Conservation (phyloP, 2,113 vertebrate species). For the Scomber japonicus region DNA sequence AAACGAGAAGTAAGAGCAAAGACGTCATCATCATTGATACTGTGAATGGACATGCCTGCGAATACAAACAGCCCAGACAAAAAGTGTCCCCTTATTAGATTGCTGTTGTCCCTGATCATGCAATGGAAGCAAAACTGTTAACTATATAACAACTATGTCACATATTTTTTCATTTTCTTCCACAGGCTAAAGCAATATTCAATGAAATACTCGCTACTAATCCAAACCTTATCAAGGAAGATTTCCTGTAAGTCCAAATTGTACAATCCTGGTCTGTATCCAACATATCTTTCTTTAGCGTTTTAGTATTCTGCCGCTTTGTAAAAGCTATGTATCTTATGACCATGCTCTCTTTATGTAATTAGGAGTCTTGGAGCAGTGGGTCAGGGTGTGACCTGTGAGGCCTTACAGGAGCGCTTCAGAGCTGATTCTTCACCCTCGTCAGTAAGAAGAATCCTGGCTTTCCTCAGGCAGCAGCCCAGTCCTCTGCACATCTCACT, state of each 20-base stretch:
- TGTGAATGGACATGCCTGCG: conserved; percentile 38
- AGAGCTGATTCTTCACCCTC: conserved; percentile 12
- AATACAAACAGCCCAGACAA: conserved; percentile 13
- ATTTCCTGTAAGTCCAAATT: conserved; percentile 77
- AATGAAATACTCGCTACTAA: conserved; percentile 40
- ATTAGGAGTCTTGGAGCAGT: conserved; percentile 81
- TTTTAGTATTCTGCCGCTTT: conserved; percentile 1
- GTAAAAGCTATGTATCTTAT: not conserved
- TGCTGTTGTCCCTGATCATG: conserved; percentile 5
- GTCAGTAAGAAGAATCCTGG: conserved; percentile 67
- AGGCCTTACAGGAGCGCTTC: conserved; percentile 58
- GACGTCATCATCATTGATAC: conserved; percentile 42
- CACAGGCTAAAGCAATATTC: conserved; percentile 83
- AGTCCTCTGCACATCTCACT: conserved; percentile 81
- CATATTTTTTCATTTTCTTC: conserved; percentile 23
- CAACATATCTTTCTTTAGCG: not conserved
- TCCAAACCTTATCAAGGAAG: conserved; percentile 42
- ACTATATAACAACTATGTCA: not conserved
- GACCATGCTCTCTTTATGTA: conserved; percentile 1
- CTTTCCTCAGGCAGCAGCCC: conserved; percentile 77
- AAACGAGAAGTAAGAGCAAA: conserved; percentile 42
- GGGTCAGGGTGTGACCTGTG: conserved; percentile 81
- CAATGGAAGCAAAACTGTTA: not conserved
- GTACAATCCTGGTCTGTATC: not conserved
- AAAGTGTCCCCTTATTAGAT: conserved; percentile 33